Evolutionary conservation across 2,797 vertebrate species (phyloP).

Genomic region (Echeneis naucrates): DNA sequence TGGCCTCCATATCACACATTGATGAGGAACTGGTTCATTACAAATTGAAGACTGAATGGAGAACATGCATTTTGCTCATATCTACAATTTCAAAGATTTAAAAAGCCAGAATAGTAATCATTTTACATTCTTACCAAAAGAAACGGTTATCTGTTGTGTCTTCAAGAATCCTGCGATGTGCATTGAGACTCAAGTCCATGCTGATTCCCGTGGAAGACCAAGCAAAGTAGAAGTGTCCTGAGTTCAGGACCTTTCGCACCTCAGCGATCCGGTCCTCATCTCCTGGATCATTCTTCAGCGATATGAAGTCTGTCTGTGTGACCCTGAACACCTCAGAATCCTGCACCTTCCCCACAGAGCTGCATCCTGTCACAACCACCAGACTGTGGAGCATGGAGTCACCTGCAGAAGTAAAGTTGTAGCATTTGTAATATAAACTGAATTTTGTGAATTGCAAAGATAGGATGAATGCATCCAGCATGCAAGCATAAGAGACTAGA

Average conservation of each 20-base stretch:
- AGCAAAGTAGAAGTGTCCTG: constrained; percentile 97
- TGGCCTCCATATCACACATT: constrained; percentile 18
- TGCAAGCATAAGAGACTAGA: neutral
- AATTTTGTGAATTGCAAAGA: neutral
- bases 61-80: neutral
- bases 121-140: constrained; percentile 89
- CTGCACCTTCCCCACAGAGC: constrained; percentile 98
- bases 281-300: constrained; percentile 88
- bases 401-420: constrained; percentile 79
- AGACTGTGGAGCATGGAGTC: constrained; percentile 95
- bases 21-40: neutral
- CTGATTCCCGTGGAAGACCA: constrained; percentile 93
- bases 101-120: neutral
- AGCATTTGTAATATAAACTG: neutral
- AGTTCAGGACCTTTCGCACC: constrained; percentile 95
- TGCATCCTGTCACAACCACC: constrained; percentile 96
- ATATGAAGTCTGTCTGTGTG: constrained; percentile 96
- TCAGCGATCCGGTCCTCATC: constrained; percentile 96
- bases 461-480: neutral
- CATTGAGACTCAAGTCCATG: constrained; percentile 96
- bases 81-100: neutral
- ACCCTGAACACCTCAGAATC: constrained; percentile 98
- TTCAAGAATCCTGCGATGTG: constrained; percentile 93
- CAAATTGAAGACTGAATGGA: constrained; percentile 6
- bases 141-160: constrained; percentile 96